phyloP scores from a whole-genome alignment of 2,797 vertebrate species.

The Sebastes steindachneri region DNA sequence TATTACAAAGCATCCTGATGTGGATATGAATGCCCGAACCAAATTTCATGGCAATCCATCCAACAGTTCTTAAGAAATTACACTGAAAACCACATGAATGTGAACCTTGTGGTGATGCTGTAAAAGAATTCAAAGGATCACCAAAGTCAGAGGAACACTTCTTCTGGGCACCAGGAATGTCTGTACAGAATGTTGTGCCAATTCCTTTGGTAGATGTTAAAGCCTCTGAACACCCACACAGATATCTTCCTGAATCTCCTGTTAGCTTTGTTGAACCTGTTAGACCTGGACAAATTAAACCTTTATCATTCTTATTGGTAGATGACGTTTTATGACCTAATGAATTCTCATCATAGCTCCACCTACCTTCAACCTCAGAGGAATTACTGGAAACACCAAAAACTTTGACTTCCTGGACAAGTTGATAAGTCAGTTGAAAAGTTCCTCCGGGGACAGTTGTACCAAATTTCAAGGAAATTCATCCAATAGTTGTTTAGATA shows the following conservation, averaged over 20 bases:
- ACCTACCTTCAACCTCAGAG: too few relatives aligned
- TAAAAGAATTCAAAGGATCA: neutral
- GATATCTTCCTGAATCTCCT: too few relatives aligned
- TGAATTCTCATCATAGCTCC: too few relatives aligned
- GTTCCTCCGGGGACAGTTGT: neutral
- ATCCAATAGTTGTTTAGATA: neutral
- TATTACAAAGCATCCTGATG: neutral
- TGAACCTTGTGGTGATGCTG: neutral
- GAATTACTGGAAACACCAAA: too few relatives aligned
- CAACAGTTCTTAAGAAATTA: neutral
- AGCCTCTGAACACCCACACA: too few relatives aligned
- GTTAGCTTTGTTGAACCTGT: too few relatives aligned
- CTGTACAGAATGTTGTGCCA: neutral
- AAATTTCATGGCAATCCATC: neutral
- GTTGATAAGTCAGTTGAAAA: too few relatives aligned
- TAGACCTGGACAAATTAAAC: too few relatives aligned
- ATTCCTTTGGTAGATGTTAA: neutral
- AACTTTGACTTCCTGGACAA: too few relatives aligned
- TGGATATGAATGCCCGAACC: neutral
- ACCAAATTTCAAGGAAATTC: neutral
- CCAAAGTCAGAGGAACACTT: neutral
- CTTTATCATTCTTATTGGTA: too few relatives aligned
- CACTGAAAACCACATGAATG: neutral
- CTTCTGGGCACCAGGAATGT: neutral
- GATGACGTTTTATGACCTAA: too few relatives aligned